Percentiles rank a stretch among this genome's conserved stretches.
Conservation (phyloP, 2,797 vertebrate genomes). For the Phalanger gymnotis region DNA sequence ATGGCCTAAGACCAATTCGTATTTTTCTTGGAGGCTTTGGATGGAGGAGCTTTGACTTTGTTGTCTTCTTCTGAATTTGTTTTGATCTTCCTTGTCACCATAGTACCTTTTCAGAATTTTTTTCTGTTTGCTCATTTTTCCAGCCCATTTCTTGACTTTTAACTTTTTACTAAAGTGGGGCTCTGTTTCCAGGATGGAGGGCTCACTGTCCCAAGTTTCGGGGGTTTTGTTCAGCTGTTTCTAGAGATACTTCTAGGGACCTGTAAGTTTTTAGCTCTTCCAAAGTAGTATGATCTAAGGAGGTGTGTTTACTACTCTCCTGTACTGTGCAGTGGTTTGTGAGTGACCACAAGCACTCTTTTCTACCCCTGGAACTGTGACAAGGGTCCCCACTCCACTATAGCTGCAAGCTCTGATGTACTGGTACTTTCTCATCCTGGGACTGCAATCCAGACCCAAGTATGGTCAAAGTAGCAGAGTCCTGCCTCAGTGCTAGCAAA, state of each 20-base stretch:
- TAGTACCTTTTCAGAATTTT: not conserved
- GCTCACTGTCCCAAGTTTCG: not conserved
- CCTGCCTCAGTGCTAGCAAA: not conserved
- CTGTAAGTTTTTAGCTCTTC: not conserved
- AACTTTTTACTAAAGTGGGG: not conserved
- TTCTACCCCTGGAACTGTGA: not conserved
- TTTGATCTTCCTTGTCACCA: not conserved
- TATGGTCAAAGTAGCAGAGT: not conserved
- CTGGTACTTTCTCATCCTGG: too few species aligned
- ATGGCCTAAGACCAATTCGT: not conserved
- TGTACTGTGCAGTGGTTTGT: not conserved
- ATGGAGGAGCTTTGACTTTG: not conserved
- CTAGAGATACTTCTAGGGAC: not conserved
- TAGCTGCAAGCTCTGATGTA: too few species aligned
- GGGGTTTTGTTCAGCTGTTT: not conserved
- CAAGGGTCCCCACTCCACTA: too few species aligned
- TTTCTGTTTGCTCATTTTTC: not conserved
- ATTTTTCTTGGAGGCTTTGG: not conserved
- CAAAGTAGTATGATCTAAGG: not conserved
- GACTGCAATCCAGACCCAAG: not conserved
- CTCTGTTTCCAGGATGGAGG: not conserved
- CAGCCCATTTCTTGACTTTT: not conserved
- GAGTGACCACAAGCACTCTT: not conserved
- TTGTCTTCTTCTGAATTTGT: not conserved
- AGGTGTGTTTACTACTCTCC: not conserved